A percentile compares a stretch with the other conserved stretches of the same genome.
phyloP scores from a whole-genome alignment of 2,888 invertebrate genomes.

The Hydrotaea diabolus region DNA sequence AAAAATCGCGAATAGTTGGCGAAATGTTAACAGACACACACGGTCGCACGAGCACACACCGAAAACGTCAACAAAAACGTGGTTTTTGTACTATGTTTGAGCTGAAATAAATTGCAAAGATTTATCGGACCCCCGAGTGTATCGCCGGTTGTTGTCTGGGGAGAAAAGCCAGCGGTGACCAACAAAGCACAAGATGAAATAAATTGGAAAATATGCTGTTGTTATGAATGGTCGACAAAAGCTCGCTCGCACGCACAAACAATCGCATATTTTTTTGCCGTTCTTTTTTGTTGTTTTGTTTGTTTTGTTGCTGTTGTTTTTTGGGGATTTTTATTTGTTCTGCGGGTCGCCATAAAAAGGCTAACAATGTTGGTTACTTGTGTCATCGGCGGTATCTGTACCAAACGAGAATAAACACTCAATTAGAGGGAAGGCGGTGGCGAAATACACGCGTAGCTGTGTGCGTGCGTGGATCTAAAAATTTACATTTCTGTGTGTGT shows the following conservation, averaged over 20 bases:
- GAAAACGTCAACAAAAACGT: constrained; percentile 21
- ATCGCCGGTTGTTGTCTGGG: constrained; percentile 17
- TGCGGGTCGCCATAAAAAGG: constrained; percentile 43
- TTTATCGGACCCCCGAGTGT: constrained; percentile 64
- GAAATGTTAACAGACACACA: constrained; percentile 40
- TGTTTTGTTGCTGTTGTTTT: neutral
- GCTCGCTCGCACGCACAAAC: constrained; percentile 18
- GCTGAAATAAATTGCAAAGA: constrained; percentile 64
- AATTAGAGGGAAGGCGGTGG: constrained; percentile 39
- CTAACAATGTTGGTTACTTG: constrained; percentile 57
- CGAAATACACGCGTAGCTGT: neutral
- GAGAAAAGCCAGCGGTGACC: constrained; percentile 4
- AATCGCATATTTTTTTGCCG: neutral
- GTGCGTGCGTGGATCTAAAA: neutral
- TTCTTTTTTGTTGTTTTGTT: neutral
- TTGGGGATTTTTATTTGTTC: neutral
- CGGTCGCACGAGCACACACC: neutral
- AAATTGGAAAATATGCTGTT: constrained; percentile 61
- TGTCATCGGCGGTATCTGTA: constrained; percentile 51
- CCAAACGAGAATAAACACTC: constrained; percentile 54
- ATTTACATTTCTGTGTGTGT: neutral
- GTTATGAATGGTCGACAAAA: constrained; percentile 49
- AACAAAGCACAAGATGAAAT: constrained; percentile 37
- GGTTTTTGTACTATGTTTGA: constrained; percentile 38
- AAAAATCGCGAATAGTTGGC: constrained; percentile 19